A percentile compares a stretch with the other conserved stretches of the same genome.
Conservation (phyloP, 2,113 vertebrate species). For the Calidris pugnax region DNA sequence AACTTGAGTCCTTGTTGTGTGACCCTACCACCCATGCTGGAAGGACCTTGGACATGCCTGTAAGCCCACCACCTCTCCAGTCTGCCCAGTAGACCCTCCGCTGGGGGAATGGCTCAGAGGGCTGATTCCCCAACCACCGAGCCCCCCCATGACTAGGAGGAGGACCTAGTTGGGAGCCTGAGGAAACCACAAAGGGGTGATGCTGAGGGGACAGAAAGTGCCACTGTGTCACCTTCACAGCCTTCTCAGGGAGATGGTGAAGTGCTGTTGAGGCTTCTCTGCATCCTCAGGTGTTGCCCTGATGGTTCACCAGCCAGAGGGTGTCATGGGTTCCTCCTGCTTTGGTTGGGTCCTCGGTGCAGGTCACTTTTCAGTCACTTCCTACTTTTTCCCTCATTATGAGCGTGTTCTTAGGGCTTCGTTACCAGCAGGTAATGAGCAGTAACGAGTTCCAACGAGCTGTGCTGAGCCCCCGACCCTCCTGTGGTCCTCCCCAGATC, state of each 20-base stretch:
- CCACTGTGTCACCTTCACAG: background rate
- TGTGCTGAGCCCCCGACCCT: accelerated
- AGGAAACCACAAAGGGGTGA: background rate
- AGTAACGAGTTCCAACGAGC: background rate
- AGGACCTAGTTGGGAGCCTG: background rate
- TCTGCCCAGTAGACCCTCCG: background rate
- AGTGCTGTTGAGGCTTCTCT: background rate
- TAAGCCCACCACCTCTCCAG: background rate
- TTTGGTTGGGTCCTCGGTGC: background rate
- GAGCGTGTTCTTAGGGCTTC: background rate
- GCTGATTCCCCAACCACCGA: background rate
- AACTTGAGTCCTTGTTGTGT: background rate
- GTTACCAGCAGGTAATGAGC: background rate
- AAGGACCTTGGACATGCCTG: background rate
- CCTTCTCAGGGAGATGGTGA: background rate
- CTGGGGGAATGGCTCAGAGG: background rate
- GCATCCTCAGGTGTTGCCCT: background rate
- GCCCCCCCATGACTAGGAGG: background rate
- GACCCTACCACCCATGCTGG: background rate
- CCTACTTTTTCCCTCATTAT: background rate
- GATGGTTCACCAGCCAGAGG: background rate
- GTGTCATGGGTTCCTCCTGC: background rate
- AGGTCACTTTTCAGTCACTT: background rate
- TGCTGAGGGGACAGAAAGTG: background rate
- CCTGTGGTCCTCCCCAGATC: background rate